phyloP scores from a whole-genome alignment of 1,140 invertebrate genomes.

The Rhizoglyphus robini region DNA sequence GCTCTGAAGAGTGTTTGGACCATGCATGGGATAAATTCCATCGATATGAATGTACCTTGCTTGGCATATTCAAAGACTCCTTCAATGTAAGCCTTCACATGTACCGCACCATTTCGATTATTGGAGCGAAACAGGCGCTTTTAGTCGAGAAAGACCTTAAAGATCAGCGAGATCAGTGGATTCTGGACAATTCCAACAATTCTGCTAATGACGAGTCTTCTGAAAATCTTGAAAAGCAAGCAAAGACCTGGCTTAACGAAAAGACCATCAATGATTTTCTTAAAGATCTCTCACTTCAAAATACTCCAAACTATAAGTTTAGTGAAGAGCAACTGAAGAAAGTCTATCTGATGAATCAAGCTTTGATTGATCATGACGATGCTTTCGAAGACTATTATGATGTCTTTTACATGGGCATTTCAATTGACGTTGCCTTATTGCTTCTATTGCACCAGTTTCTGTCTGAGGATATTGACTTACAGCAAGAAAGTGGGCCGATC shows the following conservation, averaged over 20 bases:
- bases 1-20: conserved; percentile 6
- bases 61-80: conserved; percentile 5
- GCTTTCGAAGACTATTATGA: conserved; percentile 5
- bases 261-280: neutral
- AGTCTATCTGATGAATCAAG: neutral
- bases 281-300: neutral
- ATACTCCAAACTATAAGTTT: neutral
- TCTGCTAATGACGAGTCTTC: neutral
- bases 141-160: neutral
- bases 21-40: neutral
- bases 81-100: neutral
- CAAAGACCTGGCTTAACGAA: neutral
- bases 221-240: conserved; percentile 1
- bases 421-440: neutral
- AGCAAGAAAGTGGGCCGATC: neutral
- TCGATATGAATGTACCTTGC: conserved; percentile 9
- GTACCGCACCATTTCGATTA: conserved; percentile 2
- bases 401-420: neutral
- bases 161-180: neutral
- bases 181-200: neutral
- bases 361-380: conserved; percentile 5
- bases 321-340: neutral
- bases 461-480: neutral
- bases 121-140: neutral
- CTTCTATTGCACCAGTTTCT: neutral